These are phyloP conservation scores for Sinocyclocheilus anshuiensis DNA, from an alignment of 2,113 vertebrate genomes.

Conservation along the genomic window DNA sequence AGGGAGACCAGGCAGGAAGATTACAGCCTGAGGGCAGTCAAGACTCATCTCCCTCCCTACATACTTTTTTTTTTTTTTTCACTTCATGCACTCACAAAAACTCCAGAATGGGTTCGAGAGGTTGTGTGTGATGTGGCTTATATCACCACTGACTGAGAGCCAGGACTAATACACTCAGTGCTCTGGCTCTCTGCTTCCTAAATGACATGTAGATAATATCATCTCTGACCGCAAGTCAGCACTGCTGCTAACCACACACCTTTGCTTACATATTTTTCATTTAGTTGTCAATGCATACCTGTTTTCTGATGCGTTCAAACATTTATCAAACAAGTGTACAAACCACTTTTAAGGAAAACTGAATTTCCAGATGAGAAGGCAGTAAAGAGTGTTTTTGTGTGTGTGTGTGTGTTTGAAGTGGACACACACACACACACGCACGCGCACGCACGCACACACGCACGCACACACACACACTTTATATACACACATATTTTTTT, in stretches of 20 bases:
- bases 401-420: too few species aligned
- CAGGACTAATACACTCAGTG: neutral
- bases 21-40: constrained; percentile 40
- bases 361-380: too few species aligned
- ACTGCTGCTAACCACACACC: too few species aligned
- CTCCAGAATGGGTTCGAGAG: neutral
- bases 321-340: neutral
- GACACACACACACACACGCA: too few species aligned
- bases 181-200: neutral
- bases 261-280: neutral
- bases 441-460: too few species aligned
- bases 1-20: constrained; percentile 42
- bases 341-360: too few species aligned
- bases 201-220: constrained; percentile 35
- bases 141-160: neutral
- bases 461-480: too few species aligned
- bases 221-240: neutral
- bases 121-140: neutral
- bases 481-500: too few species aligned
- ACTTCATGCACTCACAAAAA: constrained; percentile 18
- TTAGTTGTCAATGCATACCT: neutral
- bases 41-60: constrained; percentile 13
- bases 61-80: constrained; percentile 23
- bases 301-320: neutral
- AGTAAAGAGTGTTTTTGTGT: too few species aligned